phyloP scores from a whole-genome alignment of 2,797 vertebrate species.

The Enteromius viviparus region DNA sequence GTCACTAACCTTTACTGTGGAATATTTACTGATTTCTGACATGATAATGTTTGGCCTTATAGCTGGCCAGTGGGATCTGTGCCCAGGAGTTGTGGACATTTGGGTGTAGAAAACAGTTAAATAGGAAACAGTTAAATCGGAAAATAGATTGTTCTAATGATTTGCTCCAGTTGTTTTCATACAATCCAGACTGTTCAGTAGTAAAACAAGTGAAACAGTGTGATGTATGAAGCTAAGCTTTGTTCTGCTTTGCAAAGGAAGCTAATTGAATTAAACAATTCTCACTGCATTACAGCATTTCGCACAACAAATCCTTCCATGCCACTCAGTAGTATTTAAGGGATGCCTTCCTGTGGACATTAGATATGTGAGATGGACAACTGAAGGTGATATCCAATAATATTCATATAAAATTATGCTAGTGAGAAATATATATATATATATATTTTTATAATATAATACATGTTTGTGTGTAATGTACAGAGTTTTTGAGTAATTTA shows the following conservation, averaged over 20 bases:
- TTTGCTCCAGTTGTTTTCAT: neutral
- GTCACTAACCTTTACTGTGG: neutral
- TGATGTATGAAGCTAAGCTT: slow-evolving; percentile 67
- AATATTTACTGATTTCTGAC: neutral
- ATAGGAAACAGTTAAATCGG: neutral
- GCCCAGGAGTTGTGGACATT: neutral
- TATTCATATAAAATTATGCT: neutral
- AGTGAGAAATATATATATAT: no score
- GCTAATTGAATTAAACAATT: slow-evolving; percentile 60
- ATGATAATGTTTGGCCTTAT: no score
- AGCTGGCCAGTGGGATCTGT: neutral
- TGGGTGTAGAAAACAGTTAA: neutral
- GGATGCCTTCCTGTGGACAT: neutral
- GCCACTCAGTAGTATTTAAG: neutral
- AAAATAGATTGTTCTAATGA: neutral
- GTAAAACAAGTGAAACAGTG: neutral
- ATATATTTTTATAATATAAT: no score
- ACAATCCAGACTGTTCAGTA: neutral
- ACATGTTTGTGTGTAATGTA: no score
- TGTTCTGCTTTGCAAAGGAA: slow-evolving; percentile 61
- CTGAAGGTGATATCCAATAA: neutral
- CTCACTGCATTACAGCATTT: slow-evolving; percentile 52
- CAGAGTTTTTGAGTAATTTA: no score
- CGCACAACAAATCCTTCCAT: neutral
- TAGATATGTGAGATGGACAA: neutral